These are phyloP conservation scores for Cacatua alba DNA, from an alignment of 2,113 vertebrate genomes.

Conservation along the genomic window DNA sequence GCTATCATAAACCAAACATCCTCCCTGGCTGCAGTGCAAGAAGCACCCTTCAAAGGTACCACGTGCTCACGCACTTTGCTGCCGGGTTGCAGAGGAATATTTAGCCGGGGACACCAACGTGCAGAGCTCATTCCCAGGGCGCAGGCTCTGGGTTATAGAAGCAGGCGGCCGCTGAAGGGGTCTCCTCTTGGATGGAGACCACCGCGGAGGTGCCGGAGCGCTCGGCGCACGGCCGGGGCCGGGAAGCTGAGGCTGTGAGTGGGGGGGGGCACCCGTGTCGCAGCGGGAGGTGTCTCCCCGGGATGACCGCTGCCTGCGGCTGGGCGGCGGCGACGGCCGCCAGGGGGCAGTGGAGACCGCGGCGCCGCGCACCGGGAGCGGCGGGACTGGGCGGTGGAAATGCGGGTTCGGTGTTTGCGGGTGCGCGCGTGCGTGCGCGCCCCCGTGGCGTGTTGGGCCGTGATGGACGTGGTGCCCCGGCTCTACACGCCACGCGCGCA, in stretches of 20 bases:
- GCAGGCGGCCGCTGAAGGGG: background rate
- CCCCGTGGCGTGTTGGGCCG: too few species aligned
- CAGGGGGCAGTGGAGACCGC: background rate
- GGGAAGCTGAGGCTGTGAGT: too few species aligned
- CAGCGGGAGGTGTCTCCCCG: too few species aligned
- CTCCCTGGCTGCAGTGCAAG: background rate
- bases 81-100: rapidly evolving
- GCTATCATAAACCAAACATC: background rate
- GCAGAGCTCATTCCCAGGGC: background rate
- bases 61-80: rapidly evolving
- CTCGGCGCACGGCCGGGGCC: too few species aligned
- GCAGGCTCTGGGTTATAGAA: background rate
- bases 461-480: too few species aligned
- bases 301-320: background rate
- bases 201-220: too few species aligned
- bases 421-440: background rate
- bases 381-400: too few species aligned
- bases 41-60: background rate
- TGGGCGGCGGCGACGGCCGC: too few species aligned
- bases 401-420: too few species aligned
- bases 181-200: background rate
- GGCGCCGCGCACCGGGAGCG: too few species aligned
- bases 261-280: background rate
- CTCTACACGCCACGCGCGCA: too few species aligned
- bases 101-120: background rate